phyloP scores from a whole-genome alignment of 2,113 vertebrate species.

The Acanthisitta chloris region DNA sequence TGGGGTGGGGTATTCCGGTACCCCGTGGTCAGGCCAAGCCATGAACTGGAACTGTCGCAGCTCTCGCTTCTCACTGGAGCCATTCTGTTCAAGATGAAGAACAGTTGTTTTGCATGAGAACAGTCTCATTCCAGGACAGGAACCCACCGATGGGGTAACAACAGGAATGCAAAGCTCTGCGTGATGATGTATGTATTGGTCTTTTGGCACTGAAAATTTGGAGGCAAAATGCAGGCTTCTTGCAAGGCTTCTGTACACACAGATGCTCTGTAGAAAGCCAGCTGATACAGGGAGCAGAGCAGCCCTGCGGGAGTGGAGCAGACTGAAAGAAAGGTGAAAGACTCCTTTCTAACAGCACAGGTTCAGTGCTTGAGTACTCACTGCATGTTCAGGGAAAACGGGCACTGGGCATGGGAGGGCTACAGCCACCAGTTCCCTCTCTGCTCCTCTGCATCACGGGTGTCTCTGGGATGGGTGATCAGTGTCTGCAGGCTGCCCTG shows the following conservation, averaged over 20 bases:
- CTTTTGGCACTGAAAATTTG: neutral
- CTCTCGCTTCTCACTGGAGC: slow-evolving; percentile 93
- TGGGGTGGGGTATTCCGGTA: slow-evolving; percentile 93
- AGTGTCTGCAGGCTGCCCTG: neutral
- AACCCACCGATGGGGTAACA: neutral
- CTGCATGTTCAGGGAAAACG: fast-evolving
- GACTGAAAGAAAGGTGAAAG: neutral
- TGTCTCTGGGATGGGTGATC: neutral
- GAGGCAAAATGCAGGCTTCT: neutral
- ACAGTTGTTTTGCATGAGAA: neutral
- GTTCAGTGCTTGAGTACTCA: neutral
- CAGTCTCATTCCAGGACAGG: neutral
- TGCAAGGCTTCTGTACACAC: neutral
- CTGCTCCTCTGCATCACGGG: neutral
- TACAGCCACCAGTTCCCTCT: neutral
- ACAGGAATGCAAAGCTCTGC: fast-evolving
- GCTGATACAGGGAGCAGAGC: neutral
- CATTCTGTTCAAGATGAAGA: slow-evolving; percentile 77
- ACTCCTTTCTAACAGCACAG: neutral
- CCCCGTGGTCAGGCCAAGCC: slow-evolving; percentile 96
- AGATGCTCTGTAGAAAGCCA: neutral
- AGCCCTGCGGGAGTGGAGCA: neutral
- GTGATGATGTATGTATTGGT: neutral
- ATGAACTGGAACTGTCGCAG: slow-evolving; percentile 97
- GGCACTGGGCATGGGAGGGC: neutral